A percentile compares a stretch with the other conserved stretches of the same genome.
Conservation (phyloP, 2,888 invertebrate species). For the Trichopoda pennipes region DNA sequence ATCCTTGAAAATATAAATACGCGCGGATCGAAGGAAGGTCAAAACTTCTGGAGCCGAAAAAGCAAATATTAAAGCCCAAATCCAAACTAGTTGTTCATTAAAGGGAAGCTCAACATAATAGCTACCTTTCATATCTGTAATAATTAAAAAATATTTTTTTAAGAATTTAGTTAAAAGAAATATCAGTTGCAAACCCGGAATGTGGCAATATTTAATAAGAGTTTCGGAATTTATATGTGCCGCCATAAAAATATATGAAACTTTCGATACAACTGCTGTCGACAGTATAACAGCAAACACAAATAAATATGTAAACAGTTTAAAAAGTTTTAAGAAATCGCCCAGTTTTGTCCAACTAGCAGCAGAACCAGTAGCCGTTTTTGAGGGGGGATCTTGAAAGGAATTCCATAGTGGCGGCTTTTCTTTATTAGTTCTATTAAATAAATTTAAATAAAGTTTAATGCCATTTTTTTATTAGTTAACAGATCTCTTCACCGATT, state of each 20-base stretch:
- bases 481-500: constrained; percentile 50
- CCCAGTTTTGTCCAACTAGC: constrained; percentile 84
- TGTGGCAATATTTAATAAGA: constrained; percentile 72
- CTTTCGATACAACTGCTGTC: constrained; percentile 87
- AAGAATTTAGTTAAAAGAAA: neutral
- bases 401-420: constrained; percentile 87
- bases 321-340: constrained; percentile 84
- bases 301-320: constrained; percentile 86
- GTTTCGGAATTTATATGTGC: constrained; percentile 50
- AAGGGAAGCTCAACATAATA: constrained; percentile 84
- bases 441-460: neutral
- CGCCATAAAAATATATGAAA: constrained; percentile 87
- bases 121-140: constrained; percentile 81
- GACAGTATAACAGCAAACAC: constrained; percentile 86
- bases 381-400: constrained; percentile 87
- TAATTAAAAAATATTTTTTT: neutral
- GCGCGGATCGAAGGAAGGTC: constrained; percentile 86
- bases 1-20: constrained; percentile 89
- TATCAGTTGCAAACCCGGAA: constrained; percentile 55
- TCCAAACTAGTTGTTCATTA: constrained; percentile 87
- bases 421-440: constrained; percentile 72
- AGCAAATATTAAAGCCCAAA: constrained; percentile 89
- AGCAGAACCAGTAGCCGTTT: constrained; percentile 86
- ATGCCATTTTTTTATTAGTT: neutral
- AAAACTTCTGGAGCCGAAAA: constrained; percentile 90